These are phyloP conservation scores for Macaria liturata DNA, from an alignment of 2,888 invertebrate genomes.

Conservation along the genomic window DNA sequence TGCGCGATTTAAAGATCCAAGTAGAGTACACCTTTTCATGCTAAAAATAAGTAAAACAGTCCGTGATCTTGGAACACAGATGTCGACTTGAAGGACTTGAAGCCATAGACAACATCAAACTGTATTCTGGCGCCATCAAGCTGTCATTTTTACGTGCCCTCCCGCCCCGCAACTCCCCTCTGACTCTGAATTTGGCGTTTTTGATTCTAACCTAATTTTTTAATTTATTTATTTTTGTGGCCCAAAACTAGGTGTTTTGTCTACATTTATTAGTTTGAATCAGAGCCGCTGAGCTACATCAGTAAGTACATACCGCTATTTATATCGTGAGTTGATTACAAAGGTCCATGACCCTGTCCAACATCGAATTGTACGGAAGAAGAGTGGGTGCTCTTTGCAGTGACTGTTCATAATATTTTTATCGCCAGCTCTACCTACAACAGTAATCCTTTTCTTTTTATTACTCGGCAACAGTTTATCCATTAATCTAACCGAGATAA, in stretches of 20 bases:
- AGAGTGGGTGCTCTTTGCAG: constrained; percentile 5
- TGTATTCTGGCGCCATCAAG: not conserved
- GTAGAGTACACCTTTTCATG: not conserved
- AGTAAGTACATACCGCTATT: constrained; percentile 20
- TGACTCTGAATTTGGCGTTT: constrained; percentile 10
- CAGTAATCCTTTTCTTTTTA: constrained; percentile 1
- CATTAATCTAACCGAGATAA: not conserved
- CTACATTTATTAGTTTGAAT: constrained; percentile 3
- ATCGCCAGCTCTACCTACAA: constrained; percentile 6
- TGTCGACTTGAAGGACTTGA: not conserved
- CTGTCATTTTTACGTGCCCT: not conserved
- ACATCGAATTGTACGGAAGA: too few relatives aligned
- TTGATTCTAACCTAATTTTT: constrained; percentile 30
- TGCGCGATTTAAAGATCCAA: not conserved
- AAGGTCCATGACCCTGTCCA: constrained; percentile 10
- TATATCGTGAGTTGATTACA: not conserved
- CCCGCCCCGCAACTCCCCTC: not conserved
- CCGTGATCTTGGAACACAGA: not conserved
- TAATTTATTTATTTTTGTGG: constrained; percentile 21
- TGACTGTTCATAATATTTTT: constrained; percentile 27
- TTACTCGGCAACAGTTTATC: constrained; percentile 1
- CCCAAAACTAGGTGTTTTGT: constrained; percentile 19
- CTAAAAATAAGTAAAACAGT: constrained; percentile 1
- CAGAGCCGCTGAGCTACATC: constrained; percentile 8
- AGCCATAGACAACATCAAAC: constrained; percentile 17